A percentile compares a stretch with the other conserved stretches of the same genome.
phyloP scores from a whole-genome alignment of 2,797 vertebrate genomes.

The Esox lucius region DNA sequence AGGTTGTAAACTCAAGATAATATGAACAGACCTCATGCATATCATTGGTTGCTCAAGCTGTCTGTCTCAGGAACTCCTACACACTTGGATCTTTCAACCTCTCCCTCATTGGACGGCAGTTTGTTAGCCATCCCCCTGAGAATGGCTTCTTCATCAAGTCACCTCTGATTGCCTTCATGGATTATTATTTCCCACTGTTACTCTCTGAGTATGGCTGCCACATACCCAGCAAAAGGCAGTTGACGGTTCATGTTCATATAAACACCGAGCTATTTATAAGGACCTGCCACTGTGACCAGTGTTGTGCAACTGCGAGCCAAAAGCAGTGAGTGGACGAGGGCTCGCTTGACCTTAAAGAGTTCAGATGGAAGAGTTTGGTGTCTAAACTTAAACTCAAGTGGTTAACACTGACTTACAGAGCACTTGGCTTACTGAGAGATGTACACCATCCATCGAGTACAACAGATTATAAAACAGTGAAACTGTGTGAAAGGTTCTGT shows the following conservation, averaged over 20 bases:
- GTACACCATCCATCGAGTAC: neutral
- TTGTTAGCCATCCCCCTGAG: neutral
- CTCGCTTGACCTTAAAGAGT: slow-evolving; percentile 8
- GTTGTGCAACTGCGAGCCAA: slow-evolving; percentile 1
- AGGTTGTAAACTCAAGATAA: neutral
- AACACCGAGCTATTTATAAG: slow-evolving; percentile 1
- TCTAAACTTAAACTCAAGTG: neutral
- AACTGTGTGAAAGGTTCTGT: neutral
- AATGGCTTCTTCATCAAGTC: too few relatives aligned
- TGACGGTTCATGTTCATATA: neutral
- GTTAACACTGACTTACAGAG: neutral
- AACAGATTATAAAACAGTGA: neutral
- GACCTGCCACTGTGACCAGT: neutral
- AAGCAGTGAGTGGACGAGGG: neutral
- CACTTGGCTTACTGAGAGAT: neutral
- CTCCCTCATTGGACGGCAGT: neutral
- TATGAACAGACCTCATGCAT: slow-evolving; percentile 1
- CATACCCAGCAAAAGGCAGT: neutral
- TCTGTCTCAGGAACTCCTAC: neutral
- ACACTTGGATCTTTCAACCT: neutral
- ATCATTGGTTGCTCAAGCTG: neutral
- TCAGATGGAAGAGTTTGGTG: neutral
- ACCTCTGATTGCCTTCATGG: too few relatives aligned
- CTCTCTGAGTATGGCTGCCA: neutral
- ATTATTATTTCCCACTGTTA: neutral